A percentile compares a stretch with the other conserved stretches of the same genome.
phyloP scores from a whole-genome alignment of 2,113 vertebrate species.

The Pterocles orientalis region DNA sequence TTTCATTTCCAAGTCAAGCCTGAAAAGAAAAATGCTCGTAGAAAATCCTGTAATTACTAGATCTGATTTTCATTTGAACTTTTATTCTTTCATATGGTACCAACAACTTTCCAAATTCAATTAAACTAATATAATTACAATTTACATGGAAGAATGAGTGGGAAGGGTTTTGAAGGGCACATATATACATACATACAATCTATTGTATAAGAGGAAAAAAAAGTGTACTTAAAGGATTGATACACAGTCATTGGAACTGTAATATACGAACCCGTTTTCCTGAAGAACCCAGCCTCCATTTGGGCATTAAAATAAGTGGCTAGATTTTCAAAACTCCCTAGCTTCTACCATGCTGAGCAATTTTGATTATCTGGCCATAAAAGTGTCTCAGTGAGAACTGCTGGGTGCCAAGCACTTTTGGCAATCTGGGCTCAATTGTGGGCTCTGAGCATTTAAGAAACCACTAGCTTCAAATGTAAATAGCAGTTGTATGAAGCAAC shows the following conservation, averaged over 20 bases:
- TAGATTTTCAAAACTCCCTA: constrained; percentile 60
- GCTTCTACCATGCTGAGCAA: constrained; percentile 62
- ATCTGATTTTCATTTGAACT: constrained; percentile 74
- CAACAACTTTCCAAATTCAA: constrained; percentile 34
- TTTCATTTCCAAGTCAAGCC: constrained; percentile 66
- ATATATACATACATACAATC: too few relatives aligned
- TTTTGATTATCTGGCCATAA: constrained; percentile 71
- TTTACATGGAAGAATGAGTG: background rate
- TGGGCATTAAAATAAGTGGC: constrained; percentile 55
- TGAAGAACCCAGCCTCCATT: constrained; percentile 16
- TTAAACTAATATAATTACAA: constrained; percentile 11
- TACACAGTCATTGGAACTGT: background rate
- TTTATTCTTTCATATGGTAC: constrained; percentile 43
- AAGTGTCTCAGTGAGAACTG: constrained; percentile 64
- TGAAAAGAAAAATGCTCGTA: constrained; percentile 22
- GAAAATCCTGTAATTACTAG: constrained; percentile 69
- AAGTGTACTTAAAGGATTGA: background rate
- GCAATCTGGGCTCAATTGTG: constrained; percentile 71
- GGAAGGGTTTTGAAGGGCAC: background rate
- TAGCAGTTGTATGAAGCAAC: constrained; percentile 9
- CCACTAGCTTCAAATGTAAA: constrained; percentile 29
- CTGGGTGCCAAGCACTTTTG: constrained; percentile 69
- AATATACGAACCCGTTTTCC: constrained; percentile 49
- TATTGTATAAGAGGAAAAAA: background rate
- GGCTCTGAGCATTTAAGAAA: constrained; percentile 50